Percentiles rank a stretch among this genome's conserved stretches.
These are phyloP conservation scores for Pseudochirops corinnae DNA, from an alignment of 2,797 vertebrate species.

Conservation along the genomic window DNA sequence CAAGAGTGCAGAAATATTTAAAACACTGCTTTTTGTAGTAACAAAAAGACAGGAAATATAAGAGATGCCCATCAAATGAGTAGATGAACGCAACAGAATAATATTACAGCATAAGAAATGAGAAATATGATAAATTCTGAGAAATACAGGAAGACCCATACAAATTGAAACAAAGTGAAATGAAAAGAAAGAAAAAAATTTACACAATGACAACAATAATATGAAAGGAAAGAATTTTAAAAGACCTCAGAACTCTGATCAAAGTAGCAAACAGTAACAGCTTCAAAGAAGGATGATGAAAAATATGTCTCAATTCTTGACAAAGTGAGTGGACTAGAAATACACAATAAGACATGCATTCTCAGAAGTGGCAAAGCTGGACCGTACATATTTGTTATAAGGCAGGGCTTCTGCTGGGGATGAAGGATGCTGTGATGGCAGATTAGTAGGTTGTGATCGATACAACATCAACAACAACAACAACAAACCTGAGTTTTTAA, in stretches of 20 bases:
- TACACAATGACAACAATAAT: neutral
- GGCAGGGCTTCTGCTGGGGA: neutral
- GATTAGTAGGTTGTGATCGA: too few species aligned
- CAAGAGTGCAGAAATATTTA: neutral
- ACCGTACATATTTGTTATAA: neutral
- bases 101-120: neutral
- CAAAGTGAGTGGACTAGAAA: neutral
- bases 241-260: neutral
- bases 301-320: neutral
- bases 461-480: too few species aligned
- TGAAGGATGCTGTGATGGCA: neutral
- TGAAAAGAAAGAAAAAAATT: neutral
- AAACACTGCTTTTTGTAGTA: neutral
- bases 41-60: neutral
- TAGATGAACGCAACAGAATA: neutral
- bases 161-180: neutral
- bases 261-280: neutral
- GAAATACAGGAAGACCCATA: neutral
- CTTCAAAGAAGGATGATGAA: neutral
- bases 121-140: neutral
- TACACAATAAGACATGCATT: neutral
- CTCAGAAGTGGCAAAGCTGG: neutral
- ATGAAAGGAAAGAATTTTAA: neutral
- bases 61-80: neutral
- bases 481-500: neutral